Percentiles rank a stretch among this genome's conserved stretches.
phyloP scores from a whole-genome alignment of 2,888 invertebrate genomes.

The Ectemnius cavifrons region DNA sequence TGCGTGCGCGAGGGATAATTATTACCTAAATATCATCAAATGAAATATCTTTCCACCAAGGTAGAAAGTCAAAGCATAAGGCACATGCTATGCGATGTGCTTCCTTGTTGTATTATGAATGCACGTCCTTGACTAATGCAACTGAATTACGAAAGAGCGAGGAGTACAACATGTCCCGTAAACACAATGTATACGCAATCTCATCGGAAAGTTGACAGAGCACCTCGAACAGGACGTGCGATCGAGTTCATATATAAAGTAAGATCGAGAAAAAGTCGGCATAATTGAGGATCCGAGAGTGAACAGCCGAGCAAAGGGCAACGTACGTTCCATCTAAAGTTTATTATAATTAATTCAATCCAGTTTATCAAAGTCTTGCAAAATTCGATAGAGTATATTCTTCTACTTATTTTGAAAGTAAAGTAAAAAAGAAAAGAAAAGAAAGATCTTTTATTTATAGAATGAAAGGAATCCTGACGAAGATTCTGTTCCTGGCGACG shows the following conservation, averaged over 20 bases:
- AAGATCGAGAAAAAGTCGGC: conserved; percentile 18
- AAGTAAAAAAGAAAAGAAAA: too few relatives aligned
- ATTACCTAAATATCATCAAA: conserved; percentile 12
- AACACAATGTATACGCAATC: conserved; percentile 14
- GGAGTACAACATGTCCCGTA: conserved; percentile 17
- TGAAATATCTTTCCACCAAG: too few relatives aligned
- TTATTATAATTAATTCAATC: neutral
- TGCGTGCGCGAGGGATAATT: neutral
- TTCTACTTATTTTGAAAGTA: neutral
- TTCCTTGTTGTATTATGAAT: conserved; percentile 28
- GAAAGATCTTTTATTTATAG: conserved; percentile 18
- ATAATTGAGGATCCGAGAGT: conserved; percentile 14
- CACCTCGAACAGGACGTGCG: neutral
- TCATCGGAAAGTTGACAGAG: too few relatives aligned
- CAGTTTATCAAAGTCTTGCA: neutral
- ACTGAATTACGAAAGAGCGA: conserved; percentile 41
- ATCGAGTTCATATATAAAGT: conserved; percentile 34
- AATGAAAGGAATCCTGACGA: conserved; percentile 56
- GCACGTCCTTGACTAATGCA: conserved; percentile 18
- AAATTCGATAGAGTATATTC: neutral
- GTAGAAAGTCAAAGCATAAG: neutral
- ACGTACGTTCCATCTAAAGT: conserved; percentile 13
- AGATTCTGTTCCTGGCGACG: conserved; percentile 48
- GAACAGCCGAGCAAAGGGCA: neutral
- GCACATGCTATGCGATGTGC: neutral